phyloP scores from a whole-genome alignment of 2,113 vertebrate genomes.

The Pao palembangensis region DNA sequence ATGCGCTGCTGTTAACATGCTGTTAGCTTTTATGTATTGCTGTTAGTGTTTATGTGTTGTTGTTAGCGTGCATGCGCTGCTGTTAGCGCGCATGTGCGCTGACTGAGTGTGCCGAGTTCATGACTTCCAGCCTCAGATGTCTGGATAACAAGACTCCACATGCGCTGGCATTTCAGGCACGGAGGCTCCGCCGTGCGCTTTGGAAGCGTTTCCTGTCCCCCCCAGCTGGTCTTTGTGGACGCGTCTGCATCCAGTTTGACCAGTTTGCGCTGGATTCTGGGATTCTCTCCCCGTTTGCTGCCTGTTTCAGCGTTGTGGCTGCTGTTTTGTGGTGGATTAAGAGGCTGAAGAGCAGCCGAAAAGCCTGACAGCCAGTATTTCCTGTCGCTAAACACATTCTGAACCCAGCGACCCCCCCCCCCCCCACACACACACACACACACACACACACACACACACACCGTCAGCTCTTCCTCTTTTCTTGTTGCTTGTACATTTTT shows the following conservation, averaged over 20 bases:
- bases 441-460: constrained; percentile 40
- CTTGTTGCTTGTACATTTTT: not conserved
- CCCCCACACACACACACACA: constrained; percentile 8
- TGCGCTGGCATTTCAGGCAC: constrained; percentile 58
- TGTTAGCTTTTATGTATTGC: too few relatives aligned
- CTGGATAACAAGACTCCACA: constrained; percentile 67
- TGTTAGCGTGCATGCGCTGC: too few relatives aligned
- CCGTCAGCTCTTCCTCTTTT: constrained; percentile 29
- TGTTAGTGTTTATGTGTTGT: too few relatives aligned
- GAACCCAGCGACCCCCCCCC: constrained; percentile 53
- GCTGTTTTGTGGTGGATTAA: constrained; percentile 75
- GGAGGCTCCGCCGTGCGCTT: too few relatives aligned
- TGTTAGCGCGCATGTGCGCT: too few relatives aligned
- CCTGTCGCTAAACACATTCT: constrained; percentile 82
- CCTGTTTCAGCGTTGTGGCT: not conserved
- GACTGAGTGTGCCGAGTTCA: too few relatives aligned
- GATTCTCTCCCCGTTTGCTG: constrained; percentile 57
- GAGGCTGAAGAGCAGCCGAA: constrained; percentile 81
- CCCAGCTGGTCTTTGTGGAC: too few relatives aligned
- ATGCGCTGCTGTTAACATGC: too few relatives aligned
- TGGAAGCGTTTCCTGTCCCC: too few relatives aligned
- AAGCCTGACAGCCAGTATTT: constrained; percentile 70
- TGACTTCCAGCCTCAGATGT: constrained; percentile 9
- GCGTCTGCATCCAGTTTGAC: too few relatives aligned
- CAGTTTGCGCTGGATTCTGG: constrained; percentile 59